Conservation (phyloP, 2,888 invertebrate genomes). For the Eueremaeus valkanovi region DNA sequence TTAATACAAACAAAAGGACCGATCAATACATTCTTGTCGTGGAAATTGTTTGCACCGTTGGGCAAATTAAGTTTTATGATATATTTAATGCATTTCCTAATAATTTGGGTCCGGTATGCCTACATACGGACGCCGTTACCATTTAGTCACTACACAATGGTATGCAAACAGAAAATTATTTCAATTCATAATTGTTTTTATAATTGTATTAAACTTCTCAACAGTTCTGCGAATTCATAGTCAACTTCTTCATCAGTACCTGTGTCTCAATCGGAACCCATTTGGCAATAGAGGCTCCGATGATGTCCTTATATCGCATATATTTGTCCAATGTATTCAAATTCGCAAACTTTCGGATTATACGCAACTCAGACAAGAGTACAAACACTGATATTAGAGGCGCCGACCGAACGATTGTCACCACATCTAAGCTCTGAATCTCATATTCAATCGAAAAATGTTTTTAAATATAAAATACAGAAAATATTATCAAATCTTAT, state of each 20-base stretch:
- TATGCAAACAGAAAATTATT: constrained; percentile 12
- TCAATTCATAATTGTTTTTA: neutral
- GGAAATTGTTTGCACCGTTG: constrained; percentile 37
- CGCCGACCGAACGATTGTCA: too few relatives aligned
- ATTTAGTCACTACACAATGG: constrained; percentile 42
- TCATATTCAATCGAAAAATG: neutral
- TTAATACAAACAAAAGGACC: neutral
- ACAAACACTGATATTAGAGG: too few relatives aligned
- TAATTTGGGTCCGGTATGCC: constrained; percentile 41
- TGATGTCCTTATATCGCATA: constrained; percentile 10
- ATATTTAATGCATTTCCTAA: constrained; percentile 41
- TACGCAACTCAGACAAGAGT: too few relatives aligned
- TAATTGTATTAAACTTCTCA: too few relatives aligned
- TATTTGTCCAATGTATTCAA: constrained; percentile 21
- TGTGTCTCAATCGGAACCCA: constrained; percentile 21
- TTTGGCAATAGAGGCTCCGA: constrained; percentile 39
- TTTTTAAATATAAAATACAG: neutral
- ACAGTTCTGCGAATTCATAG: constrained; percentile 42
- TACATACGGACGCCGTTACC: constrained; percentile 32
- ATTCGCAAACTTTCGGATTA: constrained; percentile 2
- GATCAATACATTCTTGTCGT: constrained; percentile 35
- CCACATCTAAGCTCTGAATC: too few relatives aligned
- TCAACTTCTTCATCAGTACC: constrained; percentile 36
- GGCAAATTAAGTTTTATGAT: constrained; percentile 38
- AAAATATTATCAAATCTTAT: too few relatives aligned